Conservation (phyloP, 2,888 invertebrate species). For the Beris morrisii region DNA sequence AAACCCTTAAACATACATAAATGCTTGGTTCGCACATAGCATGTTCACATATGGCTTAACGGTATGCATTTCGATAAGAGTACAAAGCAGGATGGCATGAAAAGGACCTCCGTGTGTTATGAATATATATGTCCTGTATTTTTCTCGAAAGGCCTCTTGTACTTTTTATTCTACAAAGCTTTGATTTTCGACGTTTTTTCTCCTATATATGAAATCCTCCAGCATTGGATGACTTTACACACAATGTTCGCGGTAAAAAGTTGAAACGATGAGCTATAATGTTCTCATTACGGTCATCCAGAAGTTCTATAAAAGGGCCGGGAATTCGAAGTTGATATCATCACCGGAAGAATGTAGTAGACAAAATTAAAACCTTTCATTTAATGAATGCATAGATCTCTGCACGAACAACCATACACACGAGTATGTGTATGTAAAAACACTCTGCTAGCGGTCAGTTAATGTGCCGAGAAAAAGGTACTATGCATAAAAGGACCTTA, state of each 20-base stretch:
- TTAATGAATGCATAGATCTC: conserved; percentile 12
- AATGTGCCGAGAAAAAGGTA: conserved; percentile 28
- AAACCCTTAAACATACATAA: conserved; percentile 28
- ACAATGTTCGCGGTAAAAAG: too few relatives aligned
- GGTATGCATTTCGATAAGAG: conserved; percentile 1
- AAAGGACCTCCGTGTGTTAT: conserved; percentile 20
- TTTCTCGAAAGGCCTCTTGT: too few relatives aligned
- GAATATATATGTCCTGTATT: conserved; percentile 6
- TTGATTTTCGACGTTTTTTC: too few relatives aligned
- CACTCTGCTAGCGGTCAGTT: conserved; percentile 11
- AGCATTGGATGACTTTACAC: too few relatives aligned
- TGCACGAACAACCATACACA: conserved; percentile 1
- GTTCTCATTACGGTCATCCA: too few relatives aligned
- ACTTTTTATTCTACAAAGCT: too few relatives aligned
- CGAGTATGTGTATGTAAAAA: neutral
- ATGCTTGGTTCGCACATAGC: conserved; percentile 24
- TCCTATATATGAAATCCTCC: too few relatives aligned
- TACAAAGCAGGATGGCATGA: conserved; percentile 7
- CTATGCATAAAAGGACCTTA: conserved; percentile 20
- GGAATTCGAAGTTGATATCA: conserved; percentile 6
- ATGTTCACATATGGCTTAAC: conserved; percentile 16
- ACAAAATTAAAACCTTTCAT: conserved; percentile 19
- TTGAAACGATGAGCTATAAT: too few relatives aligned
- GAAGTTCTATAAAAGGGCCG: too few relatives aligned
- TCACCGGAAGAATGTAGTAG: neutral